phyloP scores from a whole-genome alignment of 1,140 invertebrate species.

The Idris sp. region DNA sequence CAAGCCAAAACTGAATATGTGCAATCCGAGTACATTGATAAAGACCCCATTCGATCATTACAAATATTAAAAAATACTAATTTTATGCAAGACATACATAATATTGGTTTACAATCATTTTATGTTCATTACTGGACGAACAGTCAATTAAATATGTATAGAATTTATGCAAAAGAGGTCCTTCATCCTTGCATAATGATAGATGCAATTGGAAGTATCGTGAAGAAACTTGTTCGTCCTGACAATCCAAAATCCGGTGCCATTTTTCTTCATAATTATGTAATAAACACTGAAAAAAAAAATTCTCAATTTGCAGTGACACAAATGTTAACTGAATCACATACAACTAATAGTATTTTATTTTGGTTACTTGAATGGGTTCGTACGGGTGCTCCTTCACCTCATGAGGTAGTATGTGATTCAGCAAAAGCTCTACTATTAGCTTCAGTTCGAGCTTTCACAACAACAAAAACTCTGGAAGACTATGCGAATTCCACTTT shows the following conservation, averaged over 20 bases:
- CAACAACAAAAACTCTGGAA: conserved; percentile 9
- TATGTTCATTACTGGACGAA: conserved; percentile 10
- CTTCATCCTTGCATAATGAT: conserved; percentile 3
- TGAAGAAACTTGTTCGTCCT: not conserved
- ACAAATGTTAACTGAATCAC: conserved; percentile 42
- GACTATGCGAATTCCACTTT: conserved; percentile 35
- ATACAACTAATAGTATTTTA: conserved; percentile 32
- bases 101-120: not conserved
- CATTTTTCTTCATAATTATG: conserved; percentile 15
- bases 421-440: conserved; percentile 31
- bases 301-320: conserved; percentile 13
- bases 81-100: not conserved
- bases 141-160: conserved; percentile 4
- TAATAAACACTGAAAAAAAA: conserved; percentile 1
- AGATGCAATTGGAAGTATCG: conserved; percentile 8
- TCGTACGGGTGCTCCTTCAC: conserved; percentile 19
- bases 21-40: not conserved
- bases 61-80: not conserved
- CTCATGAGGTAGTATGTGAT: conserved; percentile 34
- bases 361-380: conserved; percentile 36
- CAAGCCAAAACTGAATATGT: conserved; percentile 1
- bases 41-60: not conserved
- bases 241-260: not conserved
- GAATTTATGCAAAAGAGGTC: not conserved
- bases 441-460: conserved; percentile 16